Evolutionary conservation across 2,888 invertebrate species (phyloP), one percentile per base, ranked within the genome.

Genomic region (Troides aeacus): DNA sequence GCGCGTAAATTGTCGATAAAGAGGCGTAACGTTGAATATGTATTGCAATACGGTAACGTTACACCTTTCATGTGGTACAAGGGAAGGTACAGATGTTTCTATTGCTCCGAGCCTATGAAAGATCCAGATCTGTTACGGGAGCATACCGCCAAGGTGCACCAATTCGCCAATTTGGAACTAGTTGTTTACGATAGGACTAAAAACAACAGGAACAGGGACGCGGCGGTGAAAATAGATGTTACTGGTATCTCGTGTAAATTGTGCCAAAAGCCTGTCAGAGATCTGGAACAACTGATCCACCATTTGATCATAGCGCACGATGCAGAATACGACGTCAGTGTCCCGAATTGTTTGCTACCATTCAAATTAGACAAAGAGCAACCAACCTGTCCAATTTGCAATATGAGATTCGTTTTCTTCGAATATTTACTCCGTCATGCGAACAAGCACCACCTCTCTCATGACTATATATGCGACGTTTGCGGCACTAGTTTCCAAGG

Each of bases 401-500:
- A 90, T 62, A 81, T 85, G 74, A 91, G 89, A 68, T 92, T 92
- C 60, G 87, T 84, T 0, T 92, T 90, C 79, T 92, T 92, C 66
- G 92, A 92, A 73, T 91, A 90, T 68, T 72, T 92, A 0, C 75
- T 92, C 0, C 79, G 92, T 0, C 92, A 92, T 68, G 90, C 92
- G 0, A 92, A 92, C 68, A 92, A 92, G 69, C 80, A 90, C 30
- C 92, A 92, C 70, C 74, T 92, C 0, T 84, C 87, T 0, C 92
- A 92, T n/a, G 89, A 90, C 60, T 92, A 90, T 57, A 91, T 91
- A 5, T 92, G 92, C 57, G 92, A 92, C 50, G 88, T 92, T 0
- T 92, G 92, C 46, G 92, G 92, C 0, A 89, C 89, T 0, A 92
- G 92, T 68, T 92, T 92, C 69, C 92, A 92, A 79, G 92, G 92